Evolutionary conservation across 2,797 vertebrate genomes (phyloP).

Genomic region (Microhierax caerulescens): DNA sequence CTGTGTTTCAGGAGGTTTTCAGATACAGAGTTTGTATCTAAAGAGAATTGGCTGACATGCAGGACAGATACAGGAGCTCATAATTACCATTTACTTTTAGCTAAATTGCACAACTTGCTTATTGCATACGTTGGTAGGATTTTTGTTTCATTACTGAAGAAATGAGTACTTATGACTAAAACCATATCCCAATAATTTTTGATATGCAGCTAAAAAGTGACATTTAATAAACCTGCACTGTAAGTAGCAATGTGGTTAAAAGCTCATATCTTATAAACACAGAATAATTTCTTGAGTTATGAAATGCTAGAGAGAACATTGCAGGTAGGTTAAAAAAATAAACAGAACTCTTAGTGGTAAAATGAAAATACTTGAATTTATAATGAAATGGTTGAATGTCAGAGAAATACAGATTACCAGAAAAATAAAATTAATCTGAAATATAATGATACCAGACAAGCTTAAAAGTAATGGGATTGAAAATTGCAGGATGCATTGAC

Average conservation of each 20-base stretch:
- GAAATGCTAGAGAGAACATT: not conserved
- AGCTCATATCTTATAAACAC: not conserved
- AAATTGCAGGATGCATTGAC: not conserved
- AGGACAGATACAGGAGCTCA: not conserved
- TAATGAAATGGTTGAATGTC: not conserved
- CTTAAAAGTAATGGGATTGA: not conserved
- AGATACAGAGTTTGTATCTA: not conserved
- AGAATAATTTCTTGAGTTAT: not conserved
- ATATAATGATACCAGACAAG: not conserved
- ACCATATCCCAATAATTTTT: not conserved
- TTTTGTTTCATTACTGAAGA: not conserved
- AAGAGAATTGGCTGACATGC: not conserved
- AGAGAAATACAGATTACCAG: not conserved
- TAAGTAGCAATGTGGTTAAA: not conserved
- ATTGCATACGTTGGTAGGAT: not conserved
- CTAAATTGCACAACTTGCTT: not conserved
- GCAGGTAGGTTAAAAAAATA: not conserved
- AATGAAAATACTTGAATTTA: not conserved
- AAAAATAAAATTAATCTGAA: not conserved
- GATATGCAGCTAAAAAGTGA: not conserved
- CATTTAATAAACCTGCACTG: not conserved
- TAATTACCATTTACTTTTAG: not conserved
- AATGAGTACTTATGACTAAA: not conserved
- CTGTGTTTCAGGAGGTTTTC: not conserved
- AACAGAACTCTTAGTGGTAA: not conserved